Evolutionary conservation across 1,140 invertebrate genomes (phyloP), one percentile per base, ranked within the genome.

Genomic region (Harlomillsia oculata): DNA sequence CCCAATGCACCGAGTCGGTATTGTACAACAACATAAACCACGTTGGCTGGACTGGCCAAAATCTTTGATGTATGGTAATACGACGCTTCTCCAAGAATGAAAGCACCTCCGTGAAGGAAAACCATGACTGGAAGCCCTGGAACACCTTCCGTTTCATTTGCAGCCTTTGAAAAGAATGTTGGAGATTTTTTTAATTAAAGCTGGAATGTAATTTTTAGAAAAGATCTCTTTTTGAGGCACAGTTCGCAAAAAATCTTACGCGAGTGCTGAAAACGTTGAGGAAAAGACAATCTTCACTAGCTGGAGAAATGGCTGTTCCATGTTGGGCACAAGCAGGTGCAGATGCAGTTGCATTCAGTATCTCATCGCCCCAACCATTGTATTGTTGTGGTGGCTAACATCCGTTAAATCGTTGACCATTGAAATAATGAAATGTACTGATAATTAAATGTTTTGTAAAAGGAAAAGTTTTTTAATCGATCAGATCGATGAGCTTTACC

Each of bases 21-120:
- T 58, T 81, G 82, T 5, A 82, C 66, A 0, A 78, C 81, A 1
- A 82, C 78, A 30, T 82, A 68, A 40, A 82, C 71, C 2, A 81
- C 72, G 43, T 81, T 74, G 37, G 76, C 72, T 18, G 16, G 16
- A 5, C 28, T 48, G 6, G 30, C 34, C 45, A 48, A 25, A 2
- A 48, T 16, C 23, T 48, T 48, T 9, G 13, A 13, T n/a, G 45
- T 16, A 14, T 11, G n/a, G 13, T 48, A 48, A 0, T 16, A 21
- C 5, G 45, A 28, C 3, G 45, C 45, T 48, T 48, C 45, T 21
- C 45, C 45, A 5, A 48, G 36, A 18, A 48, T 32, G 39, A 66
- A 66, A 3, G 29, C 61, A n/a, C 54, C 54, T 29, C 54, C 54
- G 46, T 67, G 66, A 18, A 69, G 57, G 18, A 60, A 67, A 14